Evolutionary conservation across 2,113 vertebrate species (phyloP).

Genomic region (Pristiophorus japonicus): DNA sequence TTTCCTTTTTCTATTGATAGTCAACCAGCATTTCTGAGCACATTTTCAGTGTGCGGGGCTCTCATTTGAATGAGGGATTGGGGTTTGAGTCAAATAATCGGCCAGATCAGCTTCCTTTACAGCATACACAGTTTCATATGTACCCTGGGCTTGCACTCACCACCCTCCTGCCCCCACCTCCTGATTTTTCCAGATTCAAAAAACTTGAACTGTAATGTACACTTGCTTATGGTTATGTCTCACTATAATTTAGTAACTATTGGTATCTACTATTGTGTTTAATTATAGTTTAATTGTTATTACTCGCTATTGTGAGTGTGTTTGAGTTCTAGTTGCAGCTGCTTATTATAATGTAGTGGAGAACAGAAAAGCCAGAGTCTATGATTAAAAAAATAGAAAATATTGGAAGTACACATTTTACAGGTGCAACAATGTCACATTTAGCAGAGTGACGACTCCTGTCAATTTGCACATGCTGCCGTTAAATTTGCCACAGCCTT

Average conservation of each 20-base stretch:
- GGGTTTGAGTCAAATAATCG: neutral
- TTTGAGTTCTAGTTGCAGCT: neutral
- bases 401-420: neutral
- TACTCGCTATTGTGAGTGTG: too few species aligned
- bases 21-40: neutral
- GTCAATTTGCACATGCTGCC: neutral
- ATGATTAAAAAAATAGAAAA: neutral
- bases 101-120: neutral
- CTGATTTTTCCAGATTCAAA: neutral
- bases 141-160: neutral
- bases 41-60: too few species aligned
- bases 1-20: neutral
- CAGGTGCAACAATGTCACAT: neutral
- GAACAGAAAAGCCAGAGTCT: neutral
- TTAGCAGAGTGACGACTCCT: neutral
- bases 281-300: neutral
- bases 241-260: neutral
- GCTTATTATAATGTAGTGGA: neutral
- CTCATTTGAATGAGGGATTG: neutral
- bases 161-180: neutral
- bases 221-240: neutral
- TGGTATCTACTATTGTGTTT: neutral
- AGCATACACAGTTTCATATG: neutral
- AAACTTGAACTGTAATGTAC: neutral
- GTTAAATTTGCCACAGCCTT: neutral